Evolutionary conservation across 2,888 invertebrate genomes (phyloP), one percentile per base, ranked within the genome.

Genomic region (Platycheirus albimanus): DNA sequence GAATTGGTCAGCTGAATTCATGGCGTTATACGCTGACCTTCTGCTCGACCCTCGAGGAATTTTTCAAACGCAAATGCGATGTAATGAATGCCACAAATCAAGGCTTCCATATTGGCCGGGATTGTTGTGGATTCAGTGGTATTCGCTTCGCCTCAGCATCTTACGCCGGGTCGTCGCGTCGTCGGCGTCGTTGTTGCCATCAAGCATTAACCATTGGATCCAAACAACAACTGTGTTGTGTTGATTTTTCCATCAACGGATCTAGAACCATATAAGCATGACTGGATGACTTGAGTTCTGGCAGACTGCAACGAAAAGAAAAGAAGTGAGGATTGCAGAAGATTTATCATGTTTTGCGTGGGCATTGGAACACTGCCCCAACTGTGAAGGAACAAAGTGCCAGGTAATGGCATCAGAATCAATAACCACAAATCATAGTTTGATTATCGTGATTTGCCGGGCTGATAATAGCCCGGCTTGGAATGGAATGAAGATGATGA

Each of bases 391-490:
- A 74, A 78, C 83, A 83, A 83, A 83, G 78, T 83, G 83, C 78
- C 74, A 83, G 74, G 72, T 74, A 83, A 83, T 83, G 72, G 78
- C 83, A 83, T 78, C 83, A 78, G 58, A 83, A 83, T 83, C 83
- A 83, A 83, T 83, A 83, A 83, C 83, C 83, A 83, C 83, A 83
- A 83, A 83, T 83, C 83, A 83, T 78, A 74, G 72, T 83, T 83
- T 83, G 83, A 83, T 78, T 78, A 83, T 83, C 83, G 72, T 83
- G 83, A 78, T 83, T 78, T 63, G 69, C 69, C 56, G 20, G 63
- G 8, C 36, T 69, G 78, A 83, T 78, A 83, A 78, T 83, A 63
- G 47, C 24, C 66, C 58, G 8, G 15, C 20, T 47, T 47, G 36
- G 13, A 38, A 52, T 54, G 77, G 67, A 38, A n/a, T n/a, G n/a